Evolutionary conservation across 2,797 vertebrate species (phyloP), one percentile per base, ranked within the genome.

Genomic region (Cirrhinus mrigala): DNA sequence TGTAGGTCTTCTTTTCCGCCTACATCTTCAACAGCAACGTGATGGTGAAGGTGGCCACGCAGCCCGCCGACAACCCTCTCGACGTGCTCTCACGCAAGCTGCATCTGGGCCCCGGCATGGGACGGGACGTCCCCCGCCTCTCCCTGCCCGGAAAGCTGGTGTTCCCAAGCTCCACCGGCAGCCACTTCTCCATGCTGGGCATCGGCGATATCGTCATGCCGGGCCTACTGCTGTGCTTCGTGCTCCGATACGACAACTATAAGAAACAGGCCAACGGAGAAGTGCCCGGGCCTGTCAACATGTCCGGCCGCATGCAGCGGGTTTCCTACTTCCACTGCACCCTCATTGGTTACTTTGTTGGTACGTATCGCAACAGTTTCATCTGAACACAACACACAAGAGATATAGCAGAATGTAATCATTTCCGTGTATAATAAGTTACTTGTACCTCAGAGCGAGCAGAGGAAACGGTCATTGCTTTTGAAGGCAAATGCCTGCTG

Each of bases 11-110:
- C 92, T 99, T 99, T 94, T 99, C 98, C 74, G 98, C 98, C 86
- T 99, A 99, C 95, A 99, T 99, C 95, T 99, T 99, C 91, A 99
- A 99, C 88, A 99, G 98, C 93, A 99, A 99, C 4, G 98, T 99
- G 90, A 99, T 99, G 98, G 98, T 99, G 90, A 99, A 99, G 94
- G 98, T 99, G 88, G 98, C 98, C 93, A 99, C 98, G 0, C 98
- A 99, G 77, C 98, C 98, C 7, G 98, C 98, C 79, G 98, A 99
- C 92, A 99, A 99, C 75, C 98, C 98, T 81, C 96, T 99, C 20
- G 98, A 99, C 0, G 98, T 99, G 60, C 93, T 99, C 66, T 99
- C 98, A 69, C 96, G 98, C 92, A 99, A 99, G 89, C 97, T 99
- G 70, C 98, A 99, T 93, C 91, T 99, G 90, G 98, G 98, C 58